Conservation (phyloP, 2,888 invertebrate species). For the Sesia apiformis region DNA sequence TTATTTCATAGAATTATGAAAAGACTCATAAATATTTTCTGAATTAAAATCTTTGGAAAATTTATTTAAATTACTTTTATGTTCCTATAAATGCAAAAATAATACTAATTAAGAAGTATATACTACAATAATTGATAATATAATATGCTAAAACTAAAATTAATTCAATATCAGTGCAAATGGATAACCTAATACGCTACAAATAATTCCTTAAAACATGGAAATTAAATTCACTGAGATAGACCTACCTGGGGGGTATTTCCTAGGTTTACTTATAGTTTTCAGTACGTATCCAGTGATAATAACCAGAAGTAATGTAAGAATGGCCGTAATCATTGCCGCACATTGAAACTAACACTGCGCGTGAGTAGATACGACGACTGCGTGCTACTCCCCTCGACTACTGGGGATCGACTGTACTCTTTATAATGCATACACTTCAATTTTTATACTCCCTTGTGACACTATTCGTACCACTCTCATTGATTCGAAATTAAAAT, state of each 20-base stretch:
- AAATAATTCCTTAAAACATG: background rate
- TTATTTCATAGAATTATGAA: too few relatives aligned
- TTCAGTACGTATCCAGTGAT: constrained; percentile 13
- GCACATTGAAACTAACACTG: background rate
- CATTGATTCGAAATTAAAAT: background rate
- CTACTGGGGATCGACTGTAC: background rate
- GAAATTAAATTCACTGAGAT: background rate
- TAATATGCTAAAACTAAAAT: too few relatives aligned
- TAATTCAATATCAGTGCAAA: too few relatives aligned
- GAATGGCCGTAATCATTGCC: constrained; percentile 14
- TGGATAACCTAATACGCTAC: background rate
- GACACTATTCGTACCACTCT: background rate
- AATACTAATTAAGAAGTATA: too few relatives aligned
- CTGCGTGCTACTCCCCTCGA: background rate
- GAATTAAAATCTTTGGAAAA: too few relatives aligned
- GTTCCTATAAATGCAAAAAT: too few relatives aligned
- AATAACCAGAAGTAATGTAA: constrained; percentile 15
- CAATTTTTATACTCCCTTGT: background rate
- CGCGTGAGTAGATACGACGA: background rate
- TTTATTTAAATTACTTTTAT: too few relatives aligned
- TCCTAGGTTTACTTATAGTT: constrained; percentile 46
- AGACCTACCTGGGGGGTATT: constrained; percentile 68
- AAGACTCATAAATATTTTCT: too few relatives aligned
- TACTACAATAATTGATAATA: too few relatives aligned
- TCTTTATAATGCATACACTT: background rate